Evolutionary conservation across 2,797 vertebrate genomes (phyloP), one percentile per base, ranked within the genome.

Genomic region (Liparis tanakae): DNA sequence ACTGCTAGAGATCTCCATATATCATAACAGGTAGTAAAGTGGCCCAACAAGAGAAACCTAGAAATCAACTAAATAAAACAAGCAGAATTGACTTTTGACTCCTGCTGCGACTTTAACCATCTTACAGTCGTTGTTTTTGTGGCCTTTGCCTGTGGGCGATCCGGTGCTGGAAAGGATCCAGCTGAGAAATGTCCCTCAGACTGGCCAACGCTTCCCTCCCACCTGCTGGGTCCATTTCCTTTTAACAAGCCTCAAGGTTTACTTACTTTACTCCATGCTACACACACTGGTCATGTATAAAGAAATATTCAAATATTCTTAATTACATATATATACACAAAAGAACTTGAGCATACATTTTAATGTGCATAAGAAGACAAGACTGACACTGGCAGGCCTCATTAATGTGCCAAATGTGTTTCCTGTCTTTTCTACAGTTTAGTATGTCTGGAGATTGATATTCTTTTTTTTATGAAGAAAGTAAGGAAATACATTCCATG

Each of bases 1-100:
- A 58, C 76, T 70, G 76, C 75, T 59, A 34, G 76, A 80, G 70
- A 78, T 86, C 71, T 79, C 81, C 76, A 89, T n/a, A n/a, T n/a
- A n/a, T n/a, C n/a, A n/a, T 84, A 88, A 84, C 81, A 86, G 75
- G 87, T 84, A 85, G 59, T 89, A 88, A 83, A 90, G 82, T 51
- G 57, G 77, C 77, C 76, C 65, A 74, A 73, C 70, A 77, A 85
- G 70, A 87, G 82, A 72, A 78, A 84, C 69, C 61, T 78, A 84
- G 83, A 72, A 78, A 85, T 67, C 65, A 79, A 84, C 74, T 74
- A 87, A 90, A 84, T 80, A 81, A 91, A 91, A 88, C 66, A 80
- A 61, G 61, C 66, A 77, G 59, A 64, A 37, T 46, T 76, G 83
- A 83, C 82, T 81, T 48, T 46, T 71, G 78, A 82, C 77, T 66